These are phyloP conservation scores for Cryptus armator DNA, from an alignment of 2,888 invertebrate species.

Conservation along the genomic window DNA sequence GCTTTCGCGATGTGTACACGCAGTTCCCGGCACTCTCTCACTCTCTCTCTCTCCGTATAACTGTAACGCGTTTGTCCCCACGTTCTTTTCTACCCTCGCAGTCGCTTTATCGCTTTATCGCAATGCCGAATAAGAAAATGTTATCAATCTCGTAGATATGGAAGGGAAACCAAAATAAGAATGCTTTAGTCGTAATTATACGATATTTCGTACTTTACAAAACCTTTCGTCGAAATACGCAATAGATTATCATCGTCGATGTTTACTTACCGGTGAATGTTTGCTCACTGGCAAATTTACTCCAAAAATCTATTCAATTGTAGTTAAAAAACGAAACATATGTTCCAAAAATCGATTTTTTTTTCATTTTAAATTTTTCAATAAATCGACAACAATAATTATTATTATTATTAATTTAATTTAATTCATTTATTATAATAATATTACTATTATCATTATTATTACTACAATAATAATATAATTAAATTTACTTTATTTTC, in stretches of 20 bases:
- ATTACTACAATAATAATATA: background rate
- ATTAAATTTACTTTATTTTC: background rate
- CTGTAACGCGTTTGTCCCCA: conserved; percentile 24
- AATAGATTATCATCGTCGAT: background rate
- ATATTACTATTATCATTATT: too few relatives aligned
- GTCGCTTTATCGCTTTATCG: conserved; percentile 39
- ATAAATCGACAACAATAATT: too few relatives aligned
- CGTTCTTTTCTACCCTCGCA: conserved; percentile 32
- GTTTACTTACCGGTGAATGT: too few relatives aligned
- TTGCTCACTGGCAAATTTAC: too few relatives aligned
- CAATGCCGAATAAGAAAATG: conserved; percentile 47
- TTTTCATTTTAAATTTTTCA: too few relatives aligned
- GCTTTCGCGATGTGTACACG: conserved; percentile 67
- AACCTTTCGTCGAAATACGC: background rate
- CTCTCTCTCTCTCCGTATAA: conserved; percentile 1
- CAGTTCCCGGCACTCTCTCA: conserved; percentile 45
- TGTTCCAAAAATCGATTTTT: too few relatives aligned
- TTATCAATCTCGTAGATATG: conserved; percentile 48
- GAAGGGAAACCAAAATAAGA: background rate
- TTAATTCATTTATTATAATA: background rate
- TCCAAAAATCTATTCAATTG: too few relatives aligned
- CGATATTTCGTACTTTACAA: background rate
- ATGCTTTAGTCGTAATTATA: background rate
- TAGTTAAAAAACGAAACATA: too few relatives aligned
- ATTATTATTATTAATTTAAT: background rate